Percentiles rank a stretch among this genome's conserved stretches.
phyloP scores from a whole-genome alignment of 2,113 vertebrate genomes.

The Syngnathus scovelli region DNA sequence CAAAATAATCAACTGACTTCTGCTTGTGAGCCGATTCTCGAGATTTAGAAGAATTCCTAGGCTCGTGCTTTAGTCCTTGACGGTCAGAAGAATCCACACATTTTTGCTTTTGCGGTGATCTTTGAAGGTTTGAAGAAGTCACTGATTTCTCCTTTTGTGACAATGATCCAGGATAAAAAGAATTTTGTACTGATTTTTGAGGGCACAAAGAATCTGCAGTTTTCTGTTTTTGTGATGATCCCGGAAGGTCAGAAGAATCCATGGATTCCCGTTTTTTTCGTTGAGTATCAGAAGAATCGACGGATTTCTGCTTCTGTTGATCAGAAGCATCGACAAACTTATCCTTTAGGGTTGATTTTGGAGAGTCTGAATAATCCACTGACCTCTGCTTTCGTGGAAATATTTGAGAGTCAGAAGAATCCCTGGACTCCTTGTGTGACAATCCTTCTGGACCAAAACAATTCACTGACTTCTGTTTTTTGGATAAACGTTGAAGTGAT shows the following conservation, averaged over 20 bases:
- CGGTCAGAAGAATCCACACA: neutral
- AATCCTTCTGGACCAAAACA: slow-evolving; percentile 6
- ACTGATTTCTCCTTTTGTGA: neutral
- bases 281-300: neutral
- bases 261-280: neutral
- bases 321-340: neutral
- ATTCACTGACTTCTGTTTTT: slow-evolving; percentile 3
- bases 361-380: neutral
- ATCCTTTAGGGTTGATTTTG: neutral
- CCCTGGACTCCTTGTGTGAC: slow-evolving; percentile 7
- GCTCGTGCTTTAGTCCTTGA: neutral
- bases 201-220: neutral
- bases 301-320: neutral
- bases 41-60: neutral
- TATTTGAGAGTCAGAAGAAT: slow-evolving; percentile 4
- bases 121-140: neutral
- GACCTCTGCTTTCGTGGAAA: neutral
- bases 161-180: neutral
- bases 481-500: neutral
- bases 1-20: neutral
- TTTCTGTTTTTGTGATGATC: neutral
- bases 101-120: neutral
- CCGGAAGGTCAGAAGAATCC: neutral
- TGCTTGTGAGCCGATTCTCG: neutral
- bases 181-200: neutral